phyloP scores from a whole-genome alignment of 2,113 vertebrate species.

The Fregata magnificens region DNA sequence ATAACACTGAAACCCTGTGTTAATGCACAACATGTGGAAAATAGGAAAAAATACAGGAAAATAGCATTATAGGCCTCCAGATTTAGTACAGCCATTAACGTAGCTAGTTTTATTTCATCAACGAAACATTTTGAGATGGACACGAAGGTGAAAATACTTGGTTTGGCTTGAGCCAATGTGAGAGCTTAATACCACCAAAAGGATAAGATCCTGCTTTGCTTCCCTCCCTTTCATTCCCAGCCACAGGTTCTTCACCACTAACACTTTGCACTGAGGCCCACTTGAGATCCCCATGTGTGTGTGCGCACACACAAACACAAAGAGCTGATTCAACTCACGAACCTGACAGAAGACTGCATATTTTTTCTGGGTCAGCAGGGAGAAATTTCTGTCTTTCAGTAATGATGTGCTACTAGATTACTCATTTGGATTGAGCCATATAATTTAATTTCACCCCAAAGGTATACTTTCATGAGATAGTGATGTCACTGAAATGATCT shows the following conservation, averaged over 20 bases:
- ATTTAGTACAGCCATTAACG: neutral
- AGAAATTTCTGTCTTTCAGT: neutral
- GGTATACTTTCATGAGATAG: neutral
- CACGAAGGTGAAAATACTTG: neutral
- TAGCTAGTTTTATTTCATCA: neutral
- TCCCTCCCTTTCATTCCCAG: neutral
- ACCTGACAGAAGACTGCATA: neutral
- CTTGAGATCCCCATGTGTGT: neutral
- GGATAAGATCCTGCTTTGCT: neutral
- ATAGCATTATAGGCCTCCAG: neutral
- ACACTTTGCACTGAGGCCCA: neutral
- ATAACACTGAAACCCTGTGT: neutral
- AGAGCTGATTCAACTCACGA: neutral
- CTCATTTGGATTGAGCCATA: neutral
- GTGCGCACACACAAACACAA: neutral
- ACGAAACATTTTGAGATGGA: neutral
- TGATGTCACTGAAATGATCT: neutral
- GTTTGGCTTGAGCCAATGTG: neutral
- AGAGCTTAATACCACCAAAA: neutral
- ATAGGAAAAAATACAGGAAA: neutral
- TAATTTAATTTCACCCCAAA: neutral
- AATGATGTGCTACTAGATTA: neutral
- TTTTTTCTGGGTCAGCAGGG: neutral
- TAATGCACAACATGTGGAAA: neutral
- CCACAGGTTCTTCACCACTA: neutral